Evolutionary conservation across 2,888 invertebrate genomes (phyloP), one percentile per base, ranked within the genome.

Genomic region (Globia sparganii): DNA sequence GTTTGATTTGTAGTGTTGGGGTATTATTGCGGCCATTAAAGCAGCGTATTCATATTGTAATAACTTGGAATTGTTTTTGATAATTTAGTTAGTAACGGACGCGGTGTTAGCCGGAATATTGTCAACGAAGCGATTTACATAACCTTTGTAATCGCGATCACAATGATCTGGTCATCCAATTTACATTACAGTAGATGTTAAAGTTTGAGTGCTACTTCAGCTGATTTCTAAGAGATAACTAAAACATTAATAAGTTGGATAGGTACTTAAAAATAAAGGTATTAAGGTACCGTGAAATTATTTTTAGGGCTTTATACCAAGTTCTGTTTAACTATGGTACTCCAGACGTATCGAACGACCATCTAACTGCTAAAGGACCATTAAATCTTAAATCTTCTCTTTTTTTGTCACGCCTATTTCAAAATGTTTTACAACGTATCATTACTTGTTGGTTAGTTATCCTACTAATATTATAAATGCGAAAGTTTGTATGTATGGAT

Each of bases 51-150:
- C 78, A 80, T 83, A 83, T 86, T 87, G 86, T 85, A 78, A 87
- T 86, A 83, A 87, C 69, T 83, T 77, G 77, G 77, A 79, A 86
- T 81, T 85, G 80, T 87, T 86, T 86, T 86, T 87, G 75, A 78
- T 86, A 86, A 86, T 86, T 80, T 74, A 67, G 85, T 82, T 82
- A 78, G 85, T 78, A 85, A 81, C 72, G 78, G 75, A 46, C 53
- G 78, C 74, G n/a, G 61, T 58, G 72, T 85, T 72, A 75, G 78
- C 64, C 70, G 77, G 78, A 81, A 78, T 81, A 84, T 86, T 79
- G 74, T 77, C 77, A 72, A 64, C 74, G 67, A 68, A 76, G 67
- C 70, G 68, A 86, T 86, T 86, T 84, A 78, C 85, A 85, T 85
- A 83, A 80, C 72, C 83, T 83, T 86, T 83, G 80, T 77, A 75